phyloP scores from a whole-genome alignment of 2,113 vertebrate genomes.

The Calypte anna region DNA sequence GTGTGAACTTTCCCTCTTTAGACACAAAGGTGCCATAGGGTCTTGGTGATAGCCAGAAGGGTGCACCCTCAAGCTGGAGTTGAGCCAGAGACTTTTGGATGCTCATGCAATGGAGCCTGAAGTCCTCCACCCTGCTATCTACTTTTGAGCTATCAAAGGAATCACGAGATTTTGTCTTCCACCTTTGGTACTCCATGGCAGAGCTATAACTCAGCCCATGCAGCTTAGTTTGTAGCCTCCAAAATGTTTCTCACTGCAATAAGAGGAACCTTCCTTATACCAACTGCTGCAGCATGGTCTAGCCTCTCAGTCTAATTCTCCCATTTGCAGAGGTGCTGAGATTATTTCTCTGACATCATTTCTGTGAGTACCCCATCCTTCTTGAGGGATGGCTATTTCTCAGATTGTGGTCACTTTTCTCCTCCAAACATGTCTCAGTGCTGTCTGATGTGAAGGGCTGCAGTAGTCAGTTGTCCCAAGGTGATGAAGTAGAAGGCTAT shows the following conservation, averaged over 20 bases:
- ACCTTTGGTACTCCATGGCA: accelerated
- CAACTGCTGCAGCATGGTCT: accelerated
- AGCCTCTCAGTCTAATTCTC: neutral
- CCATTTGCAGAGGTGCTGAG: neutral
- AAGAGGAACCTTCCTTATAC: accelerated
- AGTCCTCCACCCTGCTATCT: constrained; percentile 90
- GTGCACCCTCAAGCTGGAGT: too few relatives aligned
- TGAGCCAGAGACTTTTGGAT: too few relatives aligned
- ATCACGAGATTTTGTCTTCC: accelerated
- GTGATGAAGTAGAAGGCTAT: accelerated
- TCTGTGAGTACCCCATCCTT: accelerated
- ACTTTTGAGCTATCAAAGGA: constrained; percentile 84
- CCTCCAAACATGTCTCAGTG: accelerated
- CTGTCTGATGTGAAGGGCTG: neutral
- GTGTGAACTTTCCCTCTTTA: too few relatives aligned
- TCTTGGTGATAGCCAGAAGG: too few relatives aligned
- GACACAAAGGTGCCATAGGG: too few relatives aligned
- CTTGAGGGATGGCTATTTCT: neutral
- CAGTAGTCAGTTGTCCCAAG: neutral
- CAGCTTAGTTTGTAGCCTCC: accelerated
- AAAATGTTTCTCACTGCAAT: neutral
- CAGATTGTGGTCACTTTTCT: neutral
- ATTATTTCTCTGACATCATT: neutral
- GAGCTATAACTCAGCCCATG: neutral
- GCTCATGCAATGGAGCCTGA: constrained; percentile 63